A percentile compares a stretch with the other conserved stretches of the same genome.
These are phyloP conservation scores for Ooceraea biroi DNA, from an alignment of 1,140 invertebrate genomes.

Conservation along the genomic window DNA sequence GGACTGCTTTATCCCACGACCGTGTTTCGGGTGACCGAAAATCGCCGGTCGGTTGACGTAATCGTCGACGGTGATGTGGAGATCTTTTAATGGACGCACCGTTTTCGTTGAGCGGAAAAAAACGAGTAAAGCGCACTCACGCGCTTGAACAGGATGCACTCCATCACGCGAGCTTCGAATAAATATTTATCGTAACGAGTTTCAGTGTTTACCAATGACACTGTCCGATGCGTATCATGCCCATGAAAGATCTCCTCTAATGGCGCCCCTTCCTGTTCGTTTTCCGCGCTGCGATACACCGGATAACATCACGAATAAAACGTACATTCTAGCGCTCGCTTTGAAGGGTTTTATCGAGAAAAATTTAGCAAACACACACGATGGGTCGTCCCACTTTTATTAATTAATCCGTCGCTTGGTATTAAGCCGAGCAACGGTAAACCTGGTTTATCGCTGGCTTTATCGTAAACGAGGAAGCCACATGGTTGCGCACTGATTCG, in stretches of 20 bases:
- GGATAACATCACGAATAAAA: constrained; percentile 49
- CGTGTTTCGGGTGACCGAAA: constrained; percentile 1
- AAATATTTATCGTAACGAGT: constrained; percentile 56
- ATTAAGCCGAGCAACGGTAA: constrained; percentile 6
- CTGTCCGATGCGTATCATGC: constrained; percentile 23
- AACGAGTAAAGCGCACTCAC: constrained; percentile 27
- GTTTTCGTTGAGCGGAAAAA: constrained; percentile 21
- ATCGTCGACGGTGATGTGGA: constrained; percentile 11
- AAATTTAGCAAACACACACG: constrained; percentile 23
- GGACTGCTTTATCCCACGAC: constrained; percentile 5
- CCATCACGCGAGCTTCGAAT: constrained; percentile 38
- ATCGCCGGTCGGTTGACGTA: background rate
- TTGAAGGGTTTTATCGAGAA: constrained; percentile 9
- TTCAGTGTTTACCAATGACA: constrained; percentile 54
- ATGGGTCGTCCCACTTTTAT: constrained; percentile 27
- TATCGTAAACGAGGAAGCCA: constrained; percentile 42
- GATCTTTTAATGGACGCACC: constrained; percentile 14
- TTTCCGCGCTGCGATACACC: background rate
- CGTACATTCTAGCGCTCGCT: background rate
- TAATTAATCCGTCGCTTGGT: constrained; percentile 39
- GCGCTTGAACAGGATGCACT: constrained; percentile 38
- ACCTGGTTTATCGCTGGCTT: constrained; percentile 39
- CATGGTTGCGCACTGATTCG: constrained; percentile 34
- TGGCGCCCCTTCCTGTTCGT: background rate
- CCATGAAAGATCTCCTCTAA: constrained; percentile 25